Percentiles rank a stretch among this genome's conserved stretches.
Evolutionary conservation across 2,888 invertebrate species (phyloP).

Genomic region (Tiphia femorata): DNA sequence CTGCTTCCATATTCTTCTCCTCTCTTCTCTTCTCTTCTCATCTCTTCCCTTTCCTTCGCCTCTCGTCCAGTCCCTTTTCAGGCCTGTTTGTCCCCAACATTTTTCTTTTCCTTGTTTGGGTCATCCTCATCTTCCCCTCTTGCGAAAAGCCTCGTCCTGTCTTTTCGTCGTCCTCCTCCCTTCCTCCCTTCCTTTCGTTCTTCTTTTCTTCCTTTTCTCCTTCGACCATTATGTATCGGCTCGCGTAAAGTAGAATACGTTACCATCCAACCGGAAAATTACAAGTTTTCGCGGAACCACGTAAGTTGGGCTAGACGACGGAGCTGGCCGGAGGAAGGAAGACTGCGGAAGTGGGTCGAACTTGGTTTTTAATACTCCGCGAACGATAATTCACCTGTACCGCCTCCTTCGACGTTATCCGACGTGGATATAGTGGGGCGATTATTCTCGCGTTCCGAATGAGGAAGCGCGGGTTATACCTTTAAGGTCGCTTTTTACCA

Average conservation of each 20-base stretch:
- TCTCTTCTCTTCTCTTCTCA: not conserved
- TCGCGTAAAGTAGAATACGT: conserved; percentile 30
- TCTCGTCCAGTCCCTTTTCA: no score
- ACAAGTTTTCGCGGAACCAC: conserved; percentile 24
- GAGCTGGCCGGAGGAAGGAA: no score
- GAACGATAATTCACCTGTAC: conserved; percentile 8
- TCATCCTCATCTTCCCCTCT: no score
- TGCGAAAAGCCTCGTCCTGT: no score
- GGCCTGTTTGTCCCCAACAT: no score
- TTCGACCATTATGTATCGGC: conserved; percentile 31
- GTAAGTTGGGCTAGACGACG: not conserved
- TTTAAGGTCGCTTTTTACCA: no score
- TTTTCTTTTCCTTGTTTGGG: no score
- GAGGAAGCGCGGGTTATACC: no score
- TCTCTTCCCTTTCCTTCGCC: no score
- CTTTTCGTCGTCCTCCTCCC: not conserved
- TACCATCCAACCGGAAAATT: conserved; percentile 38
- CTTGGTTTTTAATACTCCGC: conserved; percentile 6
- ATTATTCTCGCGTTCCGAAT: no score
- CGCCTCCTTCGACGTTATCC: not conserved
- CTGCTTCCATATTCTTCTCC: conserved; percentile 10
- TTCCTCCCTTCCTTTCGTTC: conserved; percentile 6
- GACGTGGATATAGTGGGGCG: not conserved
- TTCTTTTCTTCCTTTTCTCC: not conserved
- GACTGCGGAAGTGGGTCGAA: conserved; percentile 13